Evolutionary conservation across 2,888 invertebrate genomes (phyloP), one percentile per base, ranked within the genome.

Genomic region (Lamellibrachia satsuma): DNA sequence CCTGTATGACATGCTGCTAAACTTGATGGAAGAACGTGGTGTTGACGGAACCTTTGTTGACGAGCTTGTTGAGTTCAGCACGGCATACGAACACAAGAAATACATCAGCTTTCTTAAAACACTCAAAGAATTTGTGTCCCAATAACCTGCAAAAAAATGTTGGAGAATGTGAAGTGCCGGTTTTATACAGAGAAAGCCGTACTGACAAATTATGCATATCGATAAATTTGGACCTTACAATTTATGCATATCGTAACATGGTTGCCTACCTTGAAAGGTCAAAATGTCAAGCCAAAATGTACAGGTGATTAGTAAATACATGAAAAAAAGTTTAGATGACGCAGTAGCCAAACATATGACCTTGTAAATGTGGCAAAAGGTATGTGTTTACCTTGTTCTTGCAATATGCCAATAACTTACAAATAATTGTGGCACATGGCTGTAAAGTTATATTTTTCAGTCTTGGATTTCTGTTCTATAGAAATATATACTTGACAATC

Each of bases 21-120:
- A 99, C 96, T 97, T 99, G 94, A 97, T 99, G 93, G 99, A 99
- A 96, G 99, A 99, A 96, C 98, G 99, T 95, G 99, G 99, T 75
- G 97, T 99, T 93, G 98, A 98, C 95, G 98, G 98, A 95, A 98
- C 98, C 94, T 99, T 99, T 97, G 98, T 98, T 0, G 98, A 98
- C 95, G 98, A 99, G 96, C 96, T 99, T 51, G 97, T 98, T 0
- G 98, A 98, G 94, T 98, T 98, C 96, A 98, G 98, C 96, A 99
- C 99, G 3, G 97, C 97, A 1, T 99, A 99, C 96, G 99, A 99
- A 96, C 99, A 99, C 96, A 97, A 98, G 2, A 98, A 98, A 2
- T 99, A 99, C 96, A 98, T 99, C 96, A 97, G 97, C 93, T 97
- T 99, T 57, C 97, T 99, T 92, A 98, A 99, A 96, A 97, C 98